A percentile compares a stretch with the other conserved stretches of the same genome.
phyloP scores from a whole-genome alignment of 2,113 vertebrate genomes.

The Podocnemis expansa region DNA sequence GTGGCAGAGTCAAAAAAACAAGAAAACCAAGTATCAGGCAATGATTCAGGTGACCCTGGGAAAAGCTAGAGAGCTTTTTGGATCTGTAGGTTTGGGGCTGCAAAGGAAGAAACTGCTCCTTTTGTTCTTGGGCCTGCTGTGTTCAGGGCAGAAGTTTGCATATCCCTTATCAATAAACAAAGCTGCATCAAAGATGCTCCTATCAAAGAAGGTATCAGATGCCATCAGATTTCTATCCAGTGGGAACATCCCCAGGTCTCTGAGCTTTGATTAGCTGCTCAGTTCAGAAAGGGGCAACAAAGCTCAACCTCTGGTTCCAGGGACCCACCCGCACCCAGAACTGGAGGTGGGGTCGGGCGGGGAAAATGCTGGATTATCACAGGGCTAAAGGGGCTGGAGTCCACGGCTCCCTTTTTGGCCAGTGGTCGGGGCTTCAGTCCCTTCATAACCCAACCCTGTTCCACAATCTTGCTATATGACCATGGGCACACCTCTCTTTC shows the following conservation, averaged over 20 bases:
- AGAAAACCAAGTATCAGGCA: neutral
- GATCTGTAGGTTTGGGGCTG: neutral
- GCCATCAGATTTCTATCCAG: neutral
- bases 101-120: neutral
- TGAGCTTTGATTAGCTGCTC: neutral
- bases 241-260: neutral
- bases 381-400: no score
- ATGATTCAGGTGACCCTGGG: neutral
- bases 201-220: neutral
- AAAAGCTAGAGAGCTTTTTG: neutral
- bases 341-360: no score
- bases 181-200: no score
- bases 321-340: no score
- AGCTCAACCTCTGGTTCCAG: no score
- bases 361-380: no score
- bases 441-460: no score
- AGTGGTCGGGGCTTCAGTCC: no score
- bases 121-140: neutral
- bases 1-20: neutral
- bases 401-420: no score
- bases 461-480: neutral
- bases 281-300: neutral
- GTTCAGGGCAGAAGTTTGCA: neutral
- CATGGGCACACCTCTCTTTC: neutral
- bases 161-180: neutral